Percentiles rank a stretch among this genome's conserved stretches.
Evolutionary conservation across 2,797 vertebrate species (phyloP).

Genomic region (Cephalopachus bancanus): DNA sequence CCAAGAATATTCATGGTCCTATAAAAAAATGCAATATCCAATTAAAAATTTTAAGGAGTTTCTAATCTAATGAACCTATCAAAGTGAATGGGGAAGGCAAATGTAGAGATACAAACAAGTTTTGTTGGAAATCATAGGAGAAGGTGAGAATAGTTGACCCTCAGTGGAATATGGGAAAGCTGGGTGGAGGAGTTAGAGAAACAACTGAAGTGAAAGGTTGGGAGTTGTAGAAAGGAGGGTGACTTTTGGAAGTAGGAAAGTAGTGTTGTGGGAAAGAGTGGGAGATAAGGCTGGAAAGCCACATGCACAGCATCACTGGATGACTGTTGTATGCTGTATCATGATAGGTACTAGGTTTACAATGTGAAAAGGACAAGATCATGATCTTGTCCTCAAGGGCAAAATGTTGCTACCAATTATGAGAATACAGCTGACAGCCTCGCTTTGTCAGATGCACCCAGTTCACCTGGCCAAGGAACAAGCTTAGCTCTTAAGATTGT

Average conservation of each 20-base stretch:
- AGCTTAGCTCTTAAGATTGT: slow-evolving; percentile 3
- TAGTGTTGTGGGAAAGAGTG: neutral
- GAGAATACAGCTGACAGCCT: neutral
- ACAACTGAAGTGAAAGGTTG: neutral
- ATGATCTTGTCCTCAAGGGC: neutral
- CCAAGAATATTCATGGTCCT: neutral
- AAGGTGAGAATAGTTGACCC: neutral
- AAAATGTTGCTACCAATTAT: neutral
- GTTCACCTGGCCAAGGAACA: neutral
- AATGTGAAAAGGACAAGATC: neutral
- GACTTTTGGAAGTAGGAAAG: neutral
- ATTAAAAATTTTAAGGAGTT: neutral
- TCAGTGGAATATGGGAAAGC: neutral
- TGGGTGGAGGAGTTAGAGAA: neutral
- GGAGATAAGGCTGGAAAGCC: neutral
- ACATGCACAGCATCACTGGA: neutral
- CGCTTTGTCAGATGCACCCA: neutral
- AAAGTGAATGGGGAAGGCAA: neutral
- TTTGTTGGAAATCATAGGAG: neutral
- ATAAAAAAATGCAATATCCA: slow-evolving; percentile 23
- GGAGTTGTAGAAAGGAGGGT: neutral
- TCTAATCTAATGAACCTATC: neutral
- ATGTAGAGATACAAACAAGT: neutral
- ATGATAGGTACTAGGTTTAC: neutral
- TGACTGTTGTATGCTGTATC: neutral